Percentiles rank a stretch among this genome's conserved stretches.
These are phyloP conservation scores for Malthinus flaveolus DNA, from an alignment of 2,888 invertebrate species.

Conservation along the genomic window DNA sequence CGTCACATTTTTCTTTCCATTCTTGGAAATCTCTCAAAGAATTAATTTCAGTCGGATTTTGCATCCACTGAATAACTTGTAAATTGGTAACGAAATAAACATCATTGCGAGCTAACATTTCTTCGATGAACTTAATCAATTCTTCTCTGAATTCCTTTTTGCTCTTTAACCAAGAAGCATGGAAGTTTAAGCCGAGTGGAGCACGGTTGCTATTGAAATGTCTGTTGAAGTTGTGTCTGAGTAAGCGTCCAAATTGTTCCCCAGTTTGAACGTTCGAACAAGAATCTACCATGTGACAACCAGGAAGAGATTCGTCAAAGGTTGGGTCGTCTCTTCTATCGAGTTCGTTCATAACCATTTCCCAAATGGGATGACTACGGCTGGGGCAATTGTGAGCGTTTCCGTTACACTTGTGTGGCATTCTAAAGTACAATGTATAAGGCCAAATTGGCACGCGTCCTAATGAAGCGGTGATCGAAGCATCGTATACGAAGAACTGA, in stretches of 20 bases:
- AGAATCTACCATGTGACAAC: slow-evolving; percentile 94
- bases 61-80: slow-evolving; percentile 93
- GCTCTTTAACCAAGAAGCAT: slow-evolving; percentile 93
- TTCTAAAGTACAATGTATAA: slow-evolving; percentile 93
- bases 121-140: slow-evolving; percentile 90
- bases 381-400: slow-evolving; percentile 93
- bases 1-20: slow-evolving; percentile 95
- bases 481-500: slow-evolving; percentile 92
- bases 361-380: slow-evolving; percentile 91
- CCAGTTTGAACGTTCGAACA: slow-evolving; percentile 91
- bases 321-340: slow-evolving; percentile 92
- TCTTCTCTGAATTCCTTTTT: slow-evolving; percentile 92
- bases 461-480: slow-evolving; percentile 89
- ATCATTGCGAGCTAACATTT: slow-evolving; percentile 85
- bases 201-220: slow-evolving; percentile 93
- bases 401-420: slow-evolving; percentile 94
- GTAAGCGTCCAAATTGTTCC: slow-evolving; percentile 85
- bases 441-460: slow-evolving; percentile 95
- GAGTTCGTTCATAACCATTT: slow-evolving; percentile 95
- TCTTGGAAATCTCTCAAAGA: slow-evolving; percentile 88
- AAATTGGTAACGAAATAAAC: slow-evolving; percentile 92
- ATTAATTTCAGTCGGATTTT: slow-evolving; percentile 86
- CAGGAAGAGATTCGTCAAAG: slow-evolving; percentile 89
- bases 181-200: slow-evolving; percentile 90
- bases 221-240: slow-evolving; percentile 93